Evolutionary conservation across 2,797 vertebrate genomes (phyloP), one percentile per base, ranked within the genome.

Genomic region (Leptoclinus maculatus): DNA sequence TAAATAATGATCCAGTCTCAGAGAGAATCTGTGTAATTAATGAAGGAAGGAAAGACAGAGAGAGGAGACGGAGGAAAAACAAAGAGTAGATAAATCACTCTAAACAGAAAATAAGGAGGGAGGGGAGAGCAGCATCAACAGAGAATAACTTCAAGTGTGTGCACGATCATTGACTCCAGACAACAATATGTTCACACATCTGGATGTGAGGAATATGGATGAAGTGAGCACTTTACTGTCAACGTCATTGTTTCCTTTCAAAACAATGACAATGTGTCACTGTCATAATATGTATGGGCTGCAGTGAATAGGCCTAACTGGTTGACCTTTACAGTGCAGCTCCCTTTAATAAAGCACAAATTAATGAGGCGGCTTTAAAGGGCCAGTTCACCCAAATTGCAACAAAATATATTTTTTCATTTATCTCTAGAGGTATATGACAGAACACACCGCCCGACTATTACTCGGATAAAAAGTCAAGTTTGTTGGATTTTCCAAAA

Each of bases 21-120:
- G 78, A 83, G 53, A 82, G 76, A 89, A 83, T 83, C 65, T 68
- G 66, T 60, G 87, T 88, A 91, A 92, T 90, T 92, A 88, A 91
- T 87, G 88, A 81, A 75, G 60, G 78, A 64, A 53, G 57, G 66
- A 62, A 27, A 69, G 64, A 51, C 51, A 58, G 74, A 34, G 21
- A 66, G 45, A 54, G 69, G 32, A 59, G 69, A 43, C 2, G 0
- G 63, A 32, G 39, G 16, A 36, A 60, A 72, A 79, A 72, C 53
- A 83, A 74, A 80, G 80, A 82, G 59, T 32, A 64, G 66, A 92
- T 89, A 81, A 85, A 91, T 91, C 83, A 83, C 57, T 19, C 34
- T 76, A 76, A 88, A 74, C 39, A 74, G 63, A 41, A 66, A 83
- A 77, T 47, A 59, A 76, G 66, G 2, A 79, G 71, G 70, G 47